Conservation (phyloP, 2,888 invertebrate species). For the Dryococelus australis region DNA sequence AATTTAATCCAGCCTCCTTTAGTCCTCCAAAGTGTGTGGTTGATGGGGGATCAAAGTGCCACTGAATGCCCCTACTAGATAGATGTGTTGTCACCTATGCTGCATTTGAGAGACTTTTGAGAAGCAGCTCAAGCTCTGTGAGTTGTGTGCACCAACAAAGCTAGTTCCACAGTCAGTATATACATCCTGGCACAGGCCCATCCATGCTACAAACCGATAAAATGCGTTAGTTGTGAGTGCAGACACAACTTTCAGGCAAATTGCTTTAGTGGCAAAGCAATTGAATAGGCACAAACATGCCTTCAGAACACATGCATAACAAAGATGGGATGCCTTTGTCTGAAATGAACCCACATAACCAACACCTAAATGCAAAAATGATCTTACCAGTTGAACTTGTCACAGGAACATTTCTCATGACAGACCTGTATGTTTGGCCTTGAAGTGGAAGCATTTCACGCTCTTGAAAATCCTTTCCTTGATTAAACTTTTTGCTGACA, state of each 20-base stretch:
- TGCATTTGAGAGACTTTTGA: conserved; percentile 29
- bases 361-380: neutral
- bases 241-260: conserved; percentile 53
- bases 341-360: conserved; percentile 13
- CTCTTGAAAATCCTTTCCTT: neutral
- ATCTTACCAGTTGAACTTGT: neutral
- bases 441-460: conserved; percentile 12
- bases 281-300: conserved; percentile 47
- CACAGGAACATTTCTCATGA: conserved; percentile 12
- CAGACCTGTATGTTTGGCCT: neutral
- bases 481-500: neutral
- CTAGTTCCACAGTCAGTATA: conserved; percentile 53
- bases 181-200: conserved; percentile 49
- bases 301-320: neutral
- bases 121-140: conserved; percentile 40
- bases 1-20: conserved; percentile 44
- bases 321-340: neutral
- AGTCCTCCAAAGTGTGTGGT: neutral
- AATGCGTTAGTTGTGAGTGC: conserved; percentile 52
- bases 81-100: too few species aligned
- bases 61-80: neutral
- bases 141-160: conserved; percentile 53
- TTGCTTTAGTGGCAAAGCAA: conserved; percentile 52
- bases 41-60: neutral
- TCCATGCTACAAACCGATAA: conserved; percentile 51